Conservation (phyloP, 2,888 invertebrate genomes). For the Andrena bucephala region DNA sequence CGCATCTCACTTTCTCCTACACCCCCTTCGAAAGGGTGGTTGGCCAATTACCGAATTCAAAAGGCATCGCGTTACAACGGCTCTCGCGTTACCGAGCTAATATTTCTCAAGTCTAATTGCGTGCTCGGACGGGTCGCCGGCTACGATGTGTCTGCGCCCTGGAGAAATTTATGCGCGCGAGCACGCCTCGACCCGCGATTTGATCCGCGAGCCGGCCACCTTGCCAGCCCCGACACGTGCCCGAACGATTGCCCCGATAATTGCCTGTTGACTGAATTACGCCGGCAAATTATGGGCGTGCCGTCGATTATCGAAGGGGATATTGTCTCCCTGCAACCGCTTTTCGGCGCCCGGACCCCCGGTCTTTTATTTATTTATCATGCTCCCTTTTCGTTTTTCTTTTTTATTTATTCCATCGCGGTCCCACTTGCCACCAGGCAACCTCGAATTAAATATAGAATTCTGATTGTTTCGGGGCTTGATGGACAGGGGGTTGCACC, state of each 20-base stretch:
- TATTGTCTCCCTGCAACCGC: not conserved
- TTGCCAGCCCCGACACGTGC: not conserved
- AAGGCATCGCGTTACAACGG: conserved; percentile 70
- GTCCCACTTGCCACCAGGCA: not conserved
- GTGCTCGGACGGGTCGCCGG: conserved; percentile 37
- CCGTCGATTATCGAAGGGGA: conserved; percentile 34
- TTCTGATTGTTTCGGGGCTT: no score
- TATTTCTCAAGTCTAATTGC: conserved; percentile 72
- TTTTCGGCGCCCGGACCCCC: not conserved
- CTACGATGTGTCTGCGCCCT: conserved; percentile 50
- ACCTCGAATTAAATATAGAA: no score
- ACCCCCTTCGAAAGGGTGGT: not conserved
- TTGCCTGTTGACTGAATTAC: conserved; percentile 45
- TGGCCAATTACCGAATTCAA: conserved; percentile 73
- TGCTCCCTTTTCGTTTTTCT: not conserved
- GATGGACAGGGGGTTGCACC: no score
- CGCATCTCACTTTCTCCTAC: conserved; percentile 54
- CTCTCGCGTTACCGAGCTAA: conserved; percentile 70
- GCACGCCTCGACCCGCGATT: conserved; percentile 2
- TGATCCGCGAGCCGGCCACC: not conserved
- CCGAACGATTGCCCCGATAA: conserved; percentile 42
- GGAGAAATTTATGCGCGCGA: conserved; percentile 55
- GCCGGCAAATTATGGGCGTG: conserved; percentile 33
- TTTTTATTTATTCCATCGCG: not conserved
- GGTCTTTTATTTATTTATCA: not conserved